A percentile compares a stretch with the other conserved stretches of the same genome.
Conservation (phyloP, 2,888 invertebrate species). For the Phalera bucephala region DNA sequence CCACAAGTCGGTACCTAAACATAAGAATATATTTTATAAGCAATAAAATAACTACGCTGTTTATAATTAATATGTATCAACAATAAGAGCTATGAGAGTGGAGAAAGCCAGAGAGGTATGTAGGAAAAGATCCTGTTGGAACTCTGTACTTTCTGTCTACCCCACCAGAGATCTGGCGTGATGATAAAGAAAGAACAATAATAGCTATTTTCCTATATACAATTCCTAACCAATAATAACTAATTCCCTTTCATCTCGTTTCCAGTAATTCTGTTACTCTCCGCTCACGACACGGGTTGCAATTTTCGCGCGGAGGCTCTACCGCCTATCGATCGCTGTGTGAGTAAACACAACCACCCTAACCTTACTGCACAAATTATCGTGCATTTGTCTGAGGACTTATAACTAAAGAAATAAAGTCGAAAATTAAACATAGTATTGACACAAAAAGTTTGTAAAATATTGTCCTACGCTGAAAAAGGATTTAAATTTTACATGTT, state of each 20-base stretch:
- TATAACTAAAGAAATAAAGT: conserved; percentile 18
- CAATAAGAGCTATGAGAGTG: too few species aligned
- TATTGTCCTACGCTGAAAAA: conserved; percentile 8
- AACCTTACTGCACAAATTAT: conserved; percentile 49
- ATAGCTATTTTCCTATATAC: too few species aligned
- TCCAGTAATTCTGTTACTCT: conserved; percentile 56
- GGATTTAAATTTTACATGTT: conserved; percentile 6
- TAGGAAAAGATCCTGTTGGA: too few species aligned
- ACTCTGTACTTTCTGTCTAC: too few species aligned
- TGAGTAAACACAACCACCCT: conserved; percentile 76
- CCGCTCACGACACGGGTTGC: conserved; percentile 61
- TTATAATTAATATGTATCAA: too few species aligned
- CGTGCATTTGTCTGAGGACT: conserved; percentile 14
- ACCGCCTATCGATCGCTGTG: conserved; percentile 71
- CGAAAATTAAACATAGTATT: conserved; percentile 7
- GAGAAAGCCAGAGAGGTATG: too few species aligned
- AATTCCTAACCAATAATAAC: too few species aligned
- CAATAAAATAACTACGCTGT: too few species aligned
- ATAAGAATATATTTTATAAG: too few species aligned
- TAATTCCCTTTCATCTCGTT: conserved; percentile 31
- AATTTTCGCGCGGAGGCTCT: conserved; percentile 77
- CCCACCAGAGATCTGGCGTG: too few species aligned
- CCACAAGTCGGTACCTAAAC: too few species aligned
- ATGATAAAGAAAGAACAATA: too few species aligned
- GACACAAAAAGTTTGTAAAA: conserved; percentile 2